These are phyloP conservation scores for Antheraea pernyi DNA, from an alignment of 1,140 invertebrate species.

Conservation along the genomic window DNA sequence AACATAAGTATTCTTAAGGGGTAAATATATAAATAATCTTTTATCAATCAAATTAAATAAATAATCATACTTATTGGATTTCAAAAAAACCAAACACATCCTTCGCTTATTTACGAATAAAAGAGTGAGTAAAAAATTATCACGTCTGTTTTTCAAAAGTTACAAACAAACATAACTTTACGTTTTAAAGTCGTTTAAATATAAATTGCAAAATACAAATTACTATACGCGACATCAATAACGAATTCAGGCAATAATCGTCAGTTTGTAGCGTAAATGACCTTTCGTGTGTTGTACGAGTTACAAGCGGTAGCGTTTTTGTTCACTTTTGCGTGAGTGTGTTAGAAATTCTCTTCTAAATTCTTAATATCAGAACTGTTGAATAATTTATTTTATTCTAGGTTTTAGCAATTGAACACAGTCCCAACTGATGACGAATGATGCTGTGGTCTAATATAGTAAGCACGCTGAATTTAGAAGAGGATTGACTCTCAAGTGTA, in stretches of 20 bases:
- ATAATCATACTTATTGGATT: slow-evolving; percentile 6
- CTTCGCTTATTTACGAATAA: not conserved
- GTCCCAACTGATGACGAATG: too few species aligned
- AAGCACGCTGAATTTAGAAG: too few species aligned
- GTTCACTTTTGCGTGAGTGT: not conserved
- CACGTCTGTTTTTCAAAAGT: slow-evolving; percentile 10
- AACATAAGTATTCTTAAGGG: too few species aligned
- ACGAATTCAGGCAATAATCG: slow-evolving; percentile 62
- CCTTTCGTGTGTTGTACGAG: slow-evolving; percentile 15
- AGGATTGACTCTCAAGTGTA: too few species aligned
- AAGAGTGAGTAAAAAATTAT: slow-evolving; percentile 21
- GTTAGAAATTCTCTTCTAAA: too few species aligned
- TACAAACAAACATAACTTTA: slow-evolving; percentile 12
- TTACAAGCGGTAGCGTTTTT: not conserved
- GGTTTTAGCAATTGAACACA: too few species aligned
- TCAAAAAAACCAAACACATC: not conserved
- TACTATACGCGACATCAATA: slow-evolving; percentile 54
- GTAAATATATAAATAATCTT: too few species aligned
- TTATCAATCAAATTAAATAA: not conserved
- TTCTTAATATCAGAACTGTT: too few species aligned
- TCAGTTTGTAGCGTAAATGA: slow-evolving; percentile 62
- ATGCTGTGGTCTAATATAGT: too few species aligned
- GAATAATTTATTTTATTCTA: too few species aligned
- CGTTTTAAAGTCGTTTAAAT: slow-evolving; percentile 24
- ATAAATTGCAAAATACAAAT: slow-evolving; percentile 56